Base-by-base conservation (phyloP, 1,140 invertebrate species). In the Anthonomus grandis region DNA sequence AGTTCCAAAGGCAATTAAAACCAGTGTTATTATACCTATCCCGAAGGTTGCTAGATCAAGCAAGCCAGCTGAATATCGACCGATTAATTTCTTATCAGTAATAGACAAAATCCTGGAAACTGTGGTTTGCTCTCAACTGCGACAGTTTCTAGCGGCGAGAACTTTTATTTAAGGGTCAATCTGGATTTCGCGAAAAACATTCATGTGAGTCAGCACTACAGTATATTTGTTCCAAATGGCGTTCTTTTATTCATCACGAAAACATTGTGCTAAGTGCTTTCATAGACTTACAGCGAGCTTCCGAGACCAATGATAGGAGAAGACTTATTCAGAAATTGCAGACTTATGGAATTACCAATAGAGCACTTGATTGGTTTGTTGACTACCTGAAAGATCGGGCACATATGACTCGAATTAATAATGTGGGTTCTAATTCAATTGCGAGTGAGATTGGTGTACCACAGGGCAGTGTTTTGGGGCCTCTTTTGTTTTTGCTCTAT, bases 111-210 rank as follows among this genome's bases (percentile, higher is more conserved):
- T n/a, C n/a, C n/a, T n/a, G n/a, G n/a, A n/a, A n/a, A n/a, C n/a
- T n/a, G n/a, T n/a, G n/a, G n/a, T n/a, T n/a, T n/a, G n/a, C n/a
- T n/a, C n/a, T n/a, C n/a, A n/a, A n/a, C n/a, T n/a, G n/a, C n/a
- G n/a, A n/a, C n/a, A n/a, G n/a, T n/a, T n/a, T n/a, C n/a, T n/a
- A n/a, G n/a, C n/a, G n/a, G n/a, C n/a, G n/a, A n/a, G n/a, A n/a
- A n/a, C n/a, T n/a, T n/a, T n/a, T n/a, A n/a, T n/a, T n/a, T 47
- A 13, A 47, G 27, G 45, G 45, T 23, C 45, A 47, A 18, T 47
- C 45, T 15, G 45, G 45, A 4, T 47, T 47, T 47, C 22, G 45
- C 15, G 25, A 25, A 18, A 47, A 47, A 24, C 45, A 47, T 3
- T 47, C 45, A 12, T 47, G 9, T 23, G 45, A 47, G 27, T 17